phyloP scores from a whole-genome alignment of 2,797 vertebrate genomes.

The Anguilla pacifica region DNA sequence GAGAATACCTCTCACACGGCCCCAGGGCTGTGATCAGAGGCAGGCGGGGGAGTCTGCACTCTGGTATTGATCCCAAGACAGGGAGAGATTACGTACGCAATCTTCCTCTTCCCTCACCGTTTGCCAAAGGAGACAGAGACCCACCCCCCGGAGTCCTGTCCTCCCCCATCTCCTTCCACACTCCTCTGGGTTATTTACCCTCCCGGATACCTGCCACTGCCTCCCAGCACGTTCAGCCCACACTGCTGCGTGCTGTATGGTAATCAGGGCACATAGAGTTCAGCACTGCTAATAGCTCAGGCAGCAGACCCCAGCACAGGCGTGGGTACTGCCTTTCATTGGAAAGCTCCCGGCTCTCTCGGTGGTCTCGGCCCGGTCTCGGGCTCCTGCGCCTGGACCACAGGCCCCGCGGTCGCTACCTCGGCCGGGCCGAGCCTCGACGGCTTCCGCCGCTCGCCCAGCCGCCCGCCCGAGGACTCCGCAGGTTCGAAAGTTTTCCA shows the following conservation, averaged over 20 bases:
- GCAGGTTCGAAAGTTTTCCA: background rate
- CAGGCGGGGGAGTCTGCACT: background rate
- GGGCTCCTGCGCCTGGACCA: background rate
- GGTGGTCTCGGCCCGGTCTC: background rate
- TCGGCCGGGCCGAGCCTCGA: background rate
- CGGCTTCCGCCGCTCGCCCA: background rate
- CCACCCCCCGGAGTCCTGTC: background rate
- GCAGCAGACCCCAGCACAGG: background rate
- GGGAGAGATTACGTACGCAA: conserved; percentile 16
- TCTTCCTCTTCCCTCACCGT: conserved; percentile 1
- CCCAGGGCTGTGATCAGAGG: conserved; percentile 6
- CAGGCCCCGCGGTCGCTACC: background rate
- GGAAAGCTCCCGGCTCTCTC: background rate
- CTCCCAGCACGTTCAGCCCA: background rate
- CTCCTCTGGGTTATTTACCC: conserved; percentile 6
- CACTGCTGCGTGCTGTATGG: background rate
- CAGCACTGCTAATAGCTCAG: background rate
- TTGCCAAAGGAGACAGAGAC: background rate
- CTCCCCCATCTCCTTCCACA: background rate
- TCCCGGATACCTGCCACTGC: background rate
- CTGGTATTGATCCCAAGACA: conserved; percentile 16
- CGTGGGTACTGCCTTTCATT: background rate
- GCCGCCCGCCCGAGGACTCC: background rate
- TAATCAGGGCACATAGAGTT: background rate
- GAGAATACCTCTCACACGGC: background rate